phyloP scores from a whole-genome alignment of 2,113 vertebrate genomes.

The Columba livia region DNA sequence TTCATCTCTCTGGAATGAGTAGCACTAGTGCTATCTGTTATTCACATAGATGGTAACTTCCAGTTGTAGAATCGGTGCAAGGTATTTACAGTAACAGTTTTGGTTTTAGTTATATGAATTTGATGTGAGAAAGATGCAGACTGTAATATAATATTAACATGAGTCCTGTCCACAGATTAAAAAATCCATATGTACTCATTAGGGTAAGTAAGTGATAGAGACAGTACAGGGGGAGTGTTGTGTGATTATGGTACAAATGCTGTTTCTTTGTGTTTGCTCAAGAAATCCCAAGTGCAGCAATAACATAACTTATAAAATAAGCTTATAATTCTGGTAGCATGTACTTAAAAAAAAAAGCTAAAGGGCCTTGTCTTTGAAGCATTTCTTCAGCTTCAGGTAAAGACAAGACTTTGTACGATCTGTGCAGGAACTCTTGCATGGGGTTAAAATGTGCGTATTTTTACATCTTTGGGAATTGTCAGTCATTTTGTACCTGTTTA shows the following conservation, averaged over 20 bases:
- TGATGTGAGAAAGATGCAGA: background rate
- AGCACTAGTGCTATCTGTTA: background rate
- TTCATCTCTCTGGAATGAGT: background rate
- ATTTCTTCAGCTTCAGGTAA: background rate
- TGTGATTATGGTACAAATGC: background rate
- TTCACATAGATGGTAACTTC: background rate
- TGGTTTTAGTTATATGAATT: background rate
- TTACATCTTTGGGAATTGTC: conserved; percentile 9
- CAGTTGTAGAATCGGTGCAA: background rate
- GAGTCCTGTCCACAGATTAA: background rate
- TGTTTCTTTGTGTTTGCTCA: background rate
- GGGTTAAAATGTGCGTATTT: conserved; percentile 5
- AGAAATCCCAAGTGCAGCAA: background rate
- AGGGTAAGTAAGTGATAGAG: background rate
- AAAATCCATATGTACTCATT: background rate
- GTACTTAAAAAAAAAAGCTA: background rate
- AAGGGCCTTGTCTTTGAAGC: background rate
- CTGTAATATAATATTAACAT: background rate
- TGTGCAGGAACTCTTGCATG: background rate
- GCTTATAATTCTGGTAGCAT: background rate
- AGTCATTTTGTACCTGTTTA: conserved; percentile 32
- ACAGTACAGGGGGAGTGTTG: background rate
- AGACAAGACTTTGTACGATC: background rate
- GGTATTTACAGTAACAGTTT: background rate
- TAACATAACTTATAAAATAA: background rate